phyloP scores from a whole-genome alignment of 1,140 invertebrate species.

The Potamilus streckersoni region DNA sequence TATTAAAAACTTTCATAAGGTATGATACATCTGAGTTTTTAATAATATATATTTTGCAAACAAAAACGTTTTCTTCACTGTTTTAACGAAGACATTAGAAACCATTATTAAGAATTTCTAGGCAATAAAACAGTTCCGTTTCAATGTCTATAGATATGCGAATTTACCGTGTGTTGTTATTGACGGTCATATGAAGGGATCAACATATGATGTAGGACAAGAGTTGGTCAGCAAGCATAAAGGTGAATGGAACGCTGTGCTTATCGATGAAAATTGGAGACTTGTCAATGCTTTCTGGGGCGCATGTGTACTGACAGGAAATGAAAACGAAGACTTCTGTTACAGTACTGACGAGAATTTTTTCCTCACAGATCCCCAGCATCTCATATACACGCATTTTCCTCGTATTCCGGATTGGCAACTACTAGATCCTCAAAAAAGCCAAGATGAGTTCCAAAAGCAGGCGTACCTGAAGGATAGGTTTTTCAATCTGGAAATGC shows the following conservation, averaged over 20 bases:
- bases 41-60: too few relatives aligned
- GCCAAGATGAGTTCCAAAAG: slow-evolving; percentile 45
- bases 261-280: slow-evolving; percentile 51
- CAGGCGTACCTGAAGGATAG: slow-evolving; percentile 54
- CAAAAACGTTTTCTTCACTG: too few relatives aligned
- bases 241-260: slow-evolving; percentile 59
- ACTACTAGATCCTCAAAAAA: slow-evolving; percentile 39
- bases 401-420: slow-evolving; percentile 65
- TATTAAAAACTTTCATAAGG: too few relatives aligned
- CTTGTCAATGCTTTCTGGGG: slow-evolving; percentile 58
- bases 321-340: slow-evolving; percentile 35
- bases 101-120: not conserved
- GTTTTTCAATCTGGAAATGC: slow-evolving; percentile 54
- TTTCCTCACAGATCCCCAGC: slow-evolving; percentile 72
- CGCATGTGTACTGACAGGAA: slow-evolving; percentile 43
- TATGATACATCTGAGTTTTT: too few relatives aligned
- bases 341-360: slow-evolving; percentile 64
- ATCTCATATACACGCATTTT: slow-evolving; percentile 71
- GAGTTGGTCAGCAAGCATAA: slow-evolving; percentile 45
- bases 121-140: not conserved
- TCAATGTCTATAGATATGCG: slow-evolving; percentile 39
- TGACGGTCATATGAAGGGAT: slow-evolving; percentile 53
- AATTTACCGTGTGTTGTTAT: slow-evolving; percentile 53
- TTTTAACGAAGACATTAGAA: not conserved
- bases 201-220: slow-evolving; percentile 56